Evolutionary conservation across 2,113 vertebrate genomes (phyloP).

Genomic region (Craseonycteris thonglongyai): DNA sequence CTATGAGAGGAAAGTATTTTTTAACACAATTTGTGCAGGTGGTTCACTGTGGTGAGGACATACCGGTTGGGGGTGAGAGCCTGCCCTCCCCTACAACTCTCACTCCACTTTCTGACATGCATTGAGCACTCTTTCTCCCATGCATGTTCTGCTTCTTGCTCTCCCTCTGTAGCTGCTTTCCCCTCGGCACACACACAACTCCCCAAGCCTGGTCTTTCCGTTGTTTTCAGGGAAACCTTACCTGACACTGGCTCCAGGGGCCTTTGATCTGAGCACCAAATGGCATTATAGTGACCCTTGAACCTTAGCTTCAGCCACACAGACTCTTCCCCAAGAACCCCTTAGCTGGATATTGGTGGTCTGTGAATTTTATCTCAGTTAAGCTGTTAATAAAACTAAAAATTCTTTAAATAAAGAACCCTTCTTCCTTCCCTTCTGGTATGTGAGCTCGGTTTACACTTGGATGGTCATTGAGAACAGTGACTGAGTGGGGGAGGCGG

Average conservation of each 20-base stretch:
- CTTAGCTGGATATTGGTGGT: not conserved
- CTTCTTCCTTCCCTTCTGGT: not conserved
- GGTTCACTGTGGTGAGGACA: not conserved
- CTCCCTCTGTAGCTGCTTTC: not conserved
- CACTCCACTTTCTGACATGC: not conserved
- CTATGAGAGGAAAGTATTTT: not conserved
- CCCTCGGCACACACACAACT: not conserved
- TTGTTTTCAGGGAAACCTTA: not conserved
- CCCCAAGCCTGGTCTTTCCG: not conserved
- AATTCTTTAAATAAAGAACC: not conserved
- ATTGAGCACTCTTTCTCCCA: not conserved
- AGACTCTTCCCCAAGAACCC: not conserved
- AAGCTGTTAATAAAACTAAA: not conserved
- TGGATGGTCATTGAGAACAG: not conserved
- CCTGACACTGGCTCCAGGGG: not conserved
- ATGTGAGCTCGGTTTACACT: not conserved
- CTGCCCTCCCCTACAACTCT: not conserved
- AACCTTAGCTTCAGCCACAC: too few species aligned
- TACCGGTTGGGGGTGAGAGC: not conserved
- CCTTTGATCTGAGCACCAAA: not conserved
- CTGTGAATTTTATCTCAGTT: not conserved
- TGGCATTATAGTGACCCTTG: too few species aligned
- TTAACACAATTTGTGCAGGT: not conserved
- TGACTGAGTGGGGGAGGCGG: accelerated
- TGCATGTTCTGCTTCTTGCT: not conserved